Evolutionary conservation across 2,113 vertebrate species (phyloP).

Genomic region (Archocentrus centrarchus): DNA sequence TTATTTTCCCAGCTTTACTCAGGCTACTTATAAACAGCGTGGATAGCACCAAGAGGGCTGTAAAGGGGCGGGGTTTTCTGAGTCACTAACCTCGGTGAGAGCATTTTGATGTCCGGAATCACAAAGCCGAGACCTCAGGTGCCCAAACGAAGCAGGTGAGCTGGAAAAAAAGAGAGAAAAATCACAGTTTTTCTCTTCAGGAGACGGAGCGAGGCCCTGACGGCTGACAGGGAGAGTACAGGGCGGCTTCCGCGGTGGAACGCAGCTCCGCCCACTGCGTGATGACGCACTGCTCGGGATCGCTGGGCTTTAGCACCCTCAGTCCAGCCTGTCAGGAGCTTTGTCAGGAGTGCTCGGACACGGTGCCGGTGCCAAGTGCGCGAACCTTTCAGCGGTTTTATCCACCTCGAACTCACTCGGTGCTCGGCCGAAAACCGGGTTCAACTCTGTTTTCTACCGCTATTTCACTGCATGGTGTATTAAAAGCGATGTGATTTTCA

Average conservation of each 20-base stretch:
- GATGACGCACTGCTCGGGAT: not conserved
- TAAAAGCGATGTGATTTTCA: too few species aligned
- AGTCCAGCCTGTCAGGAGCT: not conserved
- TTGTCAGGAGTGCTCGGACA: too few species aligned
- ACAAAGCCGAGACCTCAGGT: not conserved
- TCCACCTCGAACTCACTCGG: too few species aligned
- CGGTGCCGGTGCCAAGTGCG: too few species aligned
- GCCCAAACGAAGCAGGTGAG: not conserved
- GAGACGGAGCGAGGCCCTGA: fast-evolving
- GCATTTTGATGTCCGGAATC: slow-evolving; percentile 34
- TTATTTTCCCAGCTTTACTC: fast-evolving
- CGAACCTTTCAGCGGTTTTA: too few species aligned
- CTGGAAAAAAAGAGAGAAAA: not conserved
- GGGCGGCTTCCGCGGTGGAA: slow-evolving; percentile 18
- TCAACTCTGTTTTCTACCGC: too few species aligned
- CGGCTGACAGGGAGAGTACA: not conserved
- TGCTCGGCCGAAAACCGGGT: too few species aligned
- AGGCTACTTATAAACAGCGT: not conserved
- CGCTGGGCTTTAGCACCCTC: fast-evolving
- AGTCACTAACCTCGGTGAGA: slow-evolving; percentile 64
- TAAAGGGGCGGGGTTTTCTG: not conserved
- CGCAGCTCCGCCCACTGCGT: slow-evolving; percentile 6
- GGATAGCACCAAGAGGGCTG: not conserved
- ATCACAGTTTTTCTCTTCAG: not conserved
- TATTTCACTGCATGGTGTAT: too few species aligned